Evolutionary conservation across 2,797 vertebrate genomes (phyloP), one percentile per base, ranked within the genome.

Genomic region (Sebastes minor): DNA sequence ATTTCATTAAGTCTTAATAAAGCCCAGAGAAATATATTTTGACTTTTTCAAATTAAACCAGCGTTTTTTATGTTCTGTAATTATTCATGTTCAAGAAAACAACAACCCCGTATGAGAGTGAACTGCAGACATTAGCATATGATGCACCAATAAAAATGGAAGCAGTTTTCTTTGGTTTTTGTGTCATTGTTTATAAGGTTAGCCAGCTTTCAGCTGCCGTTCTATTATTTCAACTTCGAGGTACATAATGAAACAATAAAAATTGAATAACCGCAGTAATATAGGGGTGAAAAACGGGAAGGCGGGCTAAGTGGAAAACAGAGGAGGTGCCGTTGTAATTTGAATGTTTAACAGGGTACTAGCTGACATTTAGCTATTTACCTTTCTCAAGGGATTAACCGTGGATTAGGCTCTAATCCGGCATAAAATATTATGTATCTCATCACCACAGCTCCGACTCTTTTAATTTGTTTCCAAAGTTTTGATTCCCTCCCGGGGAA

Each of bases 291-390:
- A 52, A 55, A 85, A 78, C 14, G 1, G 62, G 65, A 53, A 59
- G 74, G 79, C 28, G 78, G 76, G 61, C 74, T 78, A 87, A 84
- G 76, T 85, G 86, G 81, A 66, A 88, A 80, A 80, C 80, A 89
- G 79, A 84, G 57, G 63, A 73, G 82, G 18, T n/a, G 71, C 63
- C 63, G 84, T 83, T 90, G 78, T 91, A 90, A 92, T 94, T 93
- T 91, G 86, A 86, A 90, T 90, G 91, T 92, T 88, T 86, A 90
- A 86, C 88, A 90, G 88, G 82, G 89, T 83, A 73, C 80, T 57
- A 28, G 79, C 72, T 89, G 93, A 93, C 91, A 93, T 90, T 91
- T 87, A 88, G 88, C 78, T 84, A 87, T 93, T 91, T 91, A 91
- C 90, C 88, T 89, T 85, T 86, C 86, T 88, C 81, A 11, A 53